Conservation (phyloP, 2,797 vertebrate genomes). For the Naso thynnoides region DNA sequence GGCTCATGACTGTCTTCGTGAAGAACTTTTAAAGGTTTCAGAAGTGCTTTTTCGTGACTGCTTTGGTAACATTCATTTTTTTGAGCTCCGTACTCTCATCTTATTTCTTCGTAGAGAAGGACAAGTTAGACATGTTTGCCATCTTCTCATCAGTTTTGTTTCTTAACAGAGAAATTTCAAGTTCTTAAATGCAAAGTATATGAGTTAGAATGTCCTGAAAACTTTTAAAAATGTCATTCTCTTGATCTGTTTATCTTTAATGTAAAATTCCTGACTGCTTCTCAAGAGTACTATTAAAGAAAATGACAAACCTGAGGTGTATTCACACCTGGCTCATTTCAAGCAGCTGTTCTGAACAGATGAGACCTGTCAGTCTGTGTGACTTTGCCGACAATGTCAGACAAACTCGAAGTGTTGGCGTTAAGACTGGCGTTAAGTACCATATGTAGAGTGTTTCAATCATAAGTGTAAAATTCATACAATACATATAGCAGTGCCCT, state of each 20-base stretch:
- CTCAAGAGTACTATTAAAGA: not conserved
- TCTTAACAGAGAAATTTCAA: not conserved
- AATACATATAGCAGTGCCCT: too few relatives aligned
- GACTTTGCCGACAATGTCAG: too few relatives aligned
- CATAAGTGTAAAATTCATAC: too few relatives aligned
- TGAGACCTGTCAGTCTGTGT: too few relatives aligned
- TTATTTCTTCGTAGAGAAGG: not conserved
- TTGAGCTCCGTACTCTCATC: not conserved
- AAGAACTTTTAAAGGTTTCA: not conserved
- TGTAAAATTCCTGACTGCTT: conserved; percentile 1
- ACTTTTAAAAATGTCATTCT: not conserved
- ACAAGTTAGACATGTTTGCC: conserved; percentile 11
- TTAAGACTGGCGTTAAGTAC: too few relatives aligned
- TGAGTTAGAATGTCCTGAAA: not conserved
- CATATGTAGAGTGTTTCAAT: too few relatives aligned
- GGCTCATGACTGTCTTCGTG: conserved; percentile 4
- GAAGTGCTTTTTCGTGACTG: conserved; percentile 1
- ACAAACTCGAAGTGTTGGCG: too few relatives aligned
- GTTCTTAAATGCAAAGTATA: not conserved
- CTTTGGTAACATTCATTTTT: conserved; percentile 7
- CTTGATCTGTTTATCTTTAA: not conserved
- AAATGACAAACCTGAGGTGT: not conserved
- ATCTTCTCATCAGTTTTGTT: not conserved
- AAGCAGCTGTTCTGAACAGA: too few relatives aligned
- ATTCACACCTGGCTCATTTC: too few relatives aligned